Evolutionary conservation across 2,888 invertebrate genomes (phyloP).

Genomic region (Platycheirus rosarum): DNA sequence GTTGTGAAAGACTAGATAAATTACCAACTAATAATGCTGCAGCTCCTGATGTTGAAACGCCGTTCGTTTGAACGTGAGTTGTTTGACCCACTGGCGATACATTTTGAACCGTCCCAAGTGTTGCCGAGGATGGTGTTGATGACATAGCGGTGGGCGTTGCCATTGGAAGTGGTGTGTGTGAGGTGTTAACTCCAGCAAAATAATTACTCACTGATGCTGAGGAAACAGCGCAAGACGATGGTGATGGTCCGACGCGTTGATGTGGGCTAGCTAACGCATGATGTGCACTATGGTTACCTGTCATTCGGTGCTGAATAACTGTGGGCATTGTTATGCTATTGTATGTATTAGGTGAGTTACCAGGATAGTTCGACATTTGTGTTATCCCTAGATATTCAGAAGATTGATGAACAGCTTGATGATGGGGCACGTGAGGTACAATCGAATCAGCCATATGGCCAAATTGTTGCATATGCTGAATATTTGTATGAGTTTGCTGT

Average conservation of each 20-base stretch:
- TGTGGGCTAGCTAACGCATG: conserved; percentile 83
- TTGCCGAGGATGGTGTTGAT: conserved; percentile 79
- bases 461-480: conserved; percentile 81
- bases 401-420: conserved; percentile 83
- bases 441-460: conserved; percentile 76
- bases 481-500: conserved; percentile 77
- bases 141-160: conserved; percentile 81
- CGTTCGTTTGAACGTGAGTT: conserved; percentile 75
- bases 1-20: conserved; percentile 93
- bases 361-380: conserved; percentile 85
- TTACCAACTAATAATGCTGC: conserved; percentile 83
- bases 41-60: conserved; percentile 82
- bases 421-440: conserved; percentile 78
- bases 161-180: conserved; percentile 83
- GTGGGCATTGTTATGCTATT: conserved; percentile 87
- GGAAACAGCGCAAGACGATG: conserved; percentile 84
- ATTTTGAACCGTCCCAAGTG: conserved; percentile 69
- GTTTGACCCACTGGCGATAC: conserved; percentile 76
- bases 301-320: conserved; percentile 86
- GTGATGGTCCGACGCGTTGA: conserved; percentile 84
- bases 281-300: conserved; percentile 79
- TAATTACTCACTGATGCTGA: conserved; percentile 85
- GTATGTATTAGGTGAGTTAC: conserved; percentile 85
- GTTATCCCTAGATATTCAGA: conserved; percentile 81
- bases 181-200: conserved; percentile 83